Percentiles rank a stretch among this genome's conserved stretches.
Evolutionary conservation across 2,113 vertebrate species (phyloP).

Genomic region (Callithrix jacchus): DNA sequence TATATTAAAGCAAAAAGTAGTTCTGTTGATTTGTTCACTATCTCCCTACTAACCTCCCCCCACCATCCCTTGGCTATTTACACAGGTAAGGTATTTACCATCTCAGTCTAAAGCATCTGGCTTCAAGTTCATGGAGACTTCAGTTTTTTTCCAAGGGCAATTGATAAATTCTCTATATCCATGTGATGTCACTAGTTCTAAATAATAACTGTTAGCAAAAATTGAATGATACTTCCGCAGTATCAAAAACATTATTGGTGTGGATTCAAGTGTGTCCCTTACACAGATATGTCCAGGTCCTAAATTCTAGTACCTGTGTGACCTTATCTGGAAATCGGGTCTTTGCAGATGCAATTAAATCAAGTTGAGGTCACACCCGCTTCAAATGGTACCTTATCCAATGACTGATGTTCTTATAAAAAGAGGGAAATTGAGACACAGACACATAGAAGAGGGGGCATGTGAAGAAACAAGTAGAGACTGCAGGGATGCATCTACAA

Average conservation of each 20-base stretch:
- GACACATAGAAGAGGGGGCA: not conserved
- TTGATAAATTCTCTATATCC: not conserved
- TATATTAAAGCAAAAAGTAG: not conserved
- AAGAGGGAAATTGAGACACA: not conserved
- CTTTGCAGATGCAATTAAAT: not conserved
- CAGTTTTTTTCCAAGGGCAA: not conserved
- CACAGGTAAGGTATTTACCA: not conserved
- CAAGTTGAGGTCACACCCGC: not conserved
- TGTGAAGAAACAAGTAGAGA: not conserved
- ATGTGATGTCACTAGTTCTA: not conserved
- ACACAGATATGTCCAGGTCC: not conserved
- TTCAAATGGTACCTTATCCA: not conserved
- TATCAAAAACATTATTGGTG: not conserved
- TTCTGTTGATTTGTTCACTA: not conserved
- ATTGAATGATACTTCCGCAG: not conserved
- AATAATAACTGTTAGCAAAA: not conserved
- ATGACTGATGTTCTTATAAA: not conserved
- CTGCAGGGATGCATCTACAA: not conserved
- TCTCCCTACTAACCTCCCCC: not conserved
- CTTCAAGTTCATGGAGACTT: not conserved
- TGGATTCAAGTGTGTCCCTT: not conserved
- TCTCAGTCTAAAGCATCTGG: not conserved
- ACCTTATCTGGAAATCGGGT: not conserved
- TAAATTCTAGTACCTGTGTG: not conserved
- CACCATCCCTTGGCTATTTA: not conserved